These are phyloP conservation scores for Galerucella nymphaeae DNA, from an alignment of 2,888 invertebrate species.

Conservation along the genomic window DNA sequence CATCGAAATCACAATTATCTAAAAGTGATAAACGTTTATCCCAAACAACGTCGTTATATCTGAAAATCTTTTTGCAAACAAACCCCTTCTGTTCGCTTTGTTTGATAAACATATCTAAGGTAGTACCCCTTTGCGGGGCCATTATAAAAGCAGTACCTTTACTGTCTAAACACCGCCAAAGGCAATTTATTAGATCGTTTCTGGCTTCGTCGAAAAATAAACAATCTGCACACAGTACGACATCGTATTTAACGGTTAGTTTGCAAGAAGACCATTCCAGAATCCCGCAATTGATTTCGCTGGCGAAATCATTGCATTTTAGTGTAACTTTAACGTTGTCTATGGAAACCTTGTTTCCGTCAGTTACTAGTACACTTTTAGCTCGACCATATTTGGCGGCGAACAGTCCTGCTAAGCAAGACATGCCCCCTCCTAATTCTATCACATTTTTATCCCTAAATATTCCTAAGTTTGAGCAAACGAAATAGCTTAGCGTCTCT, in stretches of 20 bases:
- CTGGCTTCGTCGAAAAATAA: slow-evolving; percentile 82
- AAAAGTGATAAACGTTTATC: slow-evolving; percentile 73
- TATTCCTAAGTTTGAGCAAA: slow-evolving; percentile 72
- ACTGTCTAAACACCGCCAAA: slow-evolving; percentile 72
- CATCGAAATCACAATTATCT: slow-evolving; percentile 72
- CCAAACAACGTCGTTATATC: slow-evolving; percentile 77
- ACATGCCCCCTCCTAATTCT: slow-evolving; percentile 88
- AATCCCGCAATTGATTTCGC: slow-evolving; percentile 67
- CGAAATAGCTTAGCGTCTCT: slow-evolving; percentile 77
- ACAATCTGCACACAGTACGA: slow-evolving; percentile 83
- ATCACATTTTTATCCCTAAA: slow-evolving; percentile 77
- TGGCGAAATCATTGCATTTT: slow-evolving; percentile 71
- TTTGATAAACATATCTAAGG: slow-evolving; percentile 75
- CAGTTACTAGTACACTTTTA: slow-evolving; percentile 76
- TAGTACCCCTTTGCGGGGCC: slow-evolving; percentile 80
- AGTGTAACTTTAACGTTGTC: slow-evolving; percentile 77
- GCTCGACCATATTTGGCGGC: slow-evolving; percentile 76
- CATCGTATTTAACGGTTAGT: slow-evolving; percentile 70
- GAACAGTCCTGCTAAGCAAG: slow-evolving; percentile 81
- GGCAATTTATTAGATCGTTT: slow-evolving; percentile 74
- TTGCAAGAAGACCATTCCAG: slow-evolving; percentile 68
- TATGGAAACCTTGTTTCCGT: slow-evolving; percentile 81
- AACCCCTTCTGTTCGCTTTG: slow-evolving; percentile 73
- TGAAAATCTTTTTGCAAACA: slow-evolving; percentile 68
- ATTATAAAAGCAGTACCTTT: slow-evolving; percentile 77